A percentile compares a stretch with the other conserved stretches of the same genome.
Conservation (phyloP, 2,888 invertebrate genomes). For the Palloptera scutellata region DNA sequence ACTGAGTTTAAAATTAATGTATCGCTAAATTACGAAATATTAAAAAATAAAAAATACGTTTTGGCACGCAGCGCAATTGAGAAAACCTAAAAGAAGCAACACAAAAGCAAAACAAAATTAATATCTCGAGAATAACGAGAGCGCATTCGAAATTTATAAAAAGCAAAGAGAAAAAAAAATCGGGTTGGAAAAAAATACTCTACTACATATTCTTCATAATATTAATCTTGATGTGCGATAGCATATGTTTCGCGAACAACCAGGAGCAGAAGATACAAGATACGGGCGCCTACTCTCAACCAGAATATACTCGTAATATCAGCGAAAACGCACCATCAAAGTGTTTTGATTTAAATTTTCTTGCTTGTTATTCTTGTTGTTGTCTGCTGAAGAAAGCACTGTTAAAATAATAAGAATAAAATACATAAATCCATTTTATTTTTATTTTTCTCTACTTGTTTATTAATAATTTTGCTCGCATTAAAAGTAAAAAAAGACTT, state of each 20-base stretch:
- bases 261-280: background rate
- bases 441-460: no score
- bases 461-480: no score
- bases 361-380: no score
- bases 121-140: slow-evolving; percentile 3
- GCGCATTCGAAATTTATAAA: background rate
- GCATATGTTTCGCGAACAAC: slow-evolving; percentile 13
- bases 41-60: slow-evolving; percentile 5
- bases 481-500: no score
- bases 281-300: background rate
- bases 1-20: no score
- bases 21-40: slow-evolving; percentile 11
- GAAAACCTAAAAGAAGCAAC: slow-evolving; percentile 12
- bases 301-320: no score
- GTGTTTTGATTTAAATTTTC: no score
- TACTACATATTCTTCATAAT: background rate
- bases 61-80: slow-evolving; percentile 12
- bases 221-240: slow-evolving; percentile 13
- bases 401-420: no score
- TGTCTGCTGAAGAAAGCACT: no score
- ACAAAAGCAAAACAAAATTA: background rate
- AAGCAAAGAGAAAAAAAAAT: background rate
- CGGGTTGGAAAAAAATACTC: background rate
- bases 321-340: no score
- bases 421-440: no score